phyloP scores from a whole-genome alignment of 2,113 vertebrate species.

The Rhinopomastus cyanomelas region DNA sequence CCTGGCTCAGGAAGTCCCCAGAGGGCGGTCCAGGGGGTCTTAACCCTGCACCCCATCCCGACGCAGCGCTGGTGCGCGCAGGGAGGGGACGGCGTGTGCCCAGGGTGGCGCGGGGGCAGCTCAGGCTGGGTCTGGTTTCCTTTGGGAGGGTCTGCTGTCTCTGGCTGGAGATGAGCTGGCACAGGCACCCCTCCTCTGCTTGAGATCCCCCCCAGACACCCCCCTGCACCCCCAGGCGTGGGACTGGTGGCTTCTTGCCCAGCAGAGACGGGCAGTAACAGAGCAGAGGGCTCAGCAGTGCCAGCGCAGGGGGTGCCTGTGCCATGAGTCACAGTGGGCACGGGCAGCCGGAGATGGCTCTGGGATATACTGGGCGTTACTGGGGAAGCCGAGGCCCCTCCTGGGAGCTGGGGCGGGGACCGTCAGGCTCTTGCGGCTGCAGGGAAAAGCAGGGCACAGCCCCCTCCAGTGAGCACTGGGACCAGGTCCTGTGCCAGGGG shows the following conservation, averaged over 20 bases:
- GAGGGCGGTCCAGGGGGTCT: neutral
- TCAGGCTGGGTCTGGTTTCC: neutral
- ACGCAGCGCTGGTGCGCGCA: neutral
- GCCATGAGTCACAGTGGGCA: neutral
- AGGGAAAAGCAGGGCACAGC: too few relatives aligned
- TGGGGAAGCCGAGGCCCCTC: neutral
- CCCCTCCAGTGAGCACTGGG: neutral
- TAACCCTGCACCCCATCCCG: fast-evolving
- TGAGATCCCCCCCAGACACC: neutral
- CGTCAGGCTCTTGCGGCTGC: fast-evolving
- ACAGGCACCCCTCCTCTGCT: neutral
- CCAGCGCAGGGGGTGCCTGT: neutral
- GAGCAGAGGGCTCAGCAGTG: neutral
- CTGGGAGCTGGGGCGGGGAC: neutral
- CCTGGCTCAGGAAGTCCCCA: neutral
- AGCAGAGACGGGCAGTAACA: neutral
- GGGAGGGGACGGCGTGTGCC: neutral
- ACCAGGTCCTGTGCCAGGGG: neutral
- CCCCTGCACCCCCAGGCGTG: fast-evolving
- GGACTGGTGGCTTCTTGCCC: neutral
- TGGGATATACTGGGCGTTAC: neutral
- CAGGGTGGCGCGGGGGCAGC: neutral
- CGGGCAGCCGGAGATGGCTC: fast-evolving
- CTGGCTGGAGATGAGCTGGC: fast-evolving
- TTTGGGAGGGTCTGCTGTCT: neutral